phyloP scores from a whole-genome alignment of 2,113 vertebrate genomes.

The Eupsittula cactorum region DNA sequence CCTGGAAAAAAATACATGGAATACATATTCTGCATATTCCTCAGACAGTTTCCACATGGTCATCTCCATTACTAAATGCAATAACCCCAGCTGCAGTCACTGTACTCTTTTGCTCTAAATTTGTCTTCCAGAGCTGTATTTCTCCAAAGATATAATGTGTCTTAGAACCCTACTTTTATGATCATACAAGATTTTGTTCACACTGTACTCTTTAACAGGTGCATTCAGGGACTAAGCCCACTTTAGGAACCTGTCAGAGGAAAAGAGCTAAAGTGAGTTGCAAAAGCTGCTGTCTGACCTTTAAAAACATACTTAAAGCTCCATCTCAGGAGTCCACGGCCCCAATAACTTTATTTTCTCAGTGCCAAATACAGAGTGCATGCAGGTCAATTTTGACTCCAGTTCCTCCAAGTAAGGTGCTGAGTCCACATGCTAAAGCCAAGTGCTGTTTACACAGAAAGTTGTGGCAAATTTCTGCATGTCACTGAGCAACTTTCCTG shows the following conservation, averaged over 20 bases:
- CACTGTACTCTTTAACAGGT: background rate
- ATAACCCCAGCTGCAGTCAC: background rate
- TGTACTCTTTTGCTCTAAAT: background rate
- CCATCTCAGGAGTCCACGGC: background rate
- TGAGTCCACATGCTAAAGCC: background rate
- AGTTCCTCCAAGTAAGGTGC: background rate
- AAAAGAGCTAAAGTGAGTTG: background rate
- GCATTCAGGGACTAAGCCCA: background rate
- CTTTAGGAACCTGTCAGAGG: background rate
- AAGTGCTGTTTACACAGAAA: background rate
- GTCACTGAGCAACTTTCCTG: background rate
- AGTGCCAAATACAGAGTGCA: background rate
- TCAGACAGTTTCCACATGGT: background rate
- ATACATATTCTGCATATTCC: background rate
- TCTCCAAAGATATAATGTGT: background rate
- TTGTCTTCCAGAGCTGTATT: background rate
- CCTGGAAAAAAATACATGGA: background rate
- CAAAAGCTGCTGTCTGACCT: background rate
- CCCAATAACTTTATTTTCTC: background rate
- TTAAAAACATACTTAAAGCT: background rate
- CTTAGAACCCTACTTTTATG: background rate
- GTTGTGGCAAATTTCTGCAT: background rate
- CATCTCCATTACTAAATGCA: background rate
- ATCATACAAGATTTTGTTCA: background rate
- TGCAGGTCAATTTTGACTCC: background rate